A percentile compares a stretch with the other conserved stretches of the same genome.
Evolutionary conservation across 2,888 invertebrate species (phyloP).

Genomic region (Pandemis corylana): DNA sequence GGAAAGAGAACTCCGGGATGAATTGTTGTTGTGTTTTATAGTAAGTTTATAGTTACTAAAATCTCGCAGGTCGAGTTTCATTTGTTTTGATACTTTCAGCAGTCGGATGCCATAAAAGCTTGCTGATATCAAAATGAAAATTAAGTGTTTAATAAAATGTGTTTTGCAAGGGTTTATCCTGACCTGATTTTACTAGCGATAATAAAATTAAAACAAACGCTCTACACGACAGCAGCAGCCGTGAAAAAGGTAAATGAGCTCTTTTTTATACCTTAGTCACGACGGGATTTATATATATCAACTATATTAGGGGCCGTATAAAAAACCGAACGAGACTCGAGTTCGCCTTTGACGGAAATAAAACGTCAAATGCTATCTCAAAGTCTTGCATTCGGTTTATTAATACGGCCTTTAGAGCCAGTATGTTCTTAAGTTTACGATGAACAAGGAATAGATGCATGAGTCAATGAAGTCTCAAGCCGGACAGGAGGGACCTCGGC

Average conservation of each 20-base stretch:
- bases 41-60: no score
- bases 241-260: background rate
- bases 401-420: background rate
- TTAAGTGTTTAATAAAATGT: no score
- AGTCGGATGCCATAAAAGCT: no score
- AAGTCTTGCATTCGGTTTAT: background rate
- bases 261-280: background rate
- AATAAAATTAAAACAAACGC: background rate
- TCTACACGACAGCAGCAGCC: background rate
- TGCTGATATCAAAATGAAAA: no score
- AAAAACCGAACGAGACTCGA: no score
- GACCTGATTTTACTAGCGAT: background rate
- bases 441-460: slow-evolving; percentile 10
- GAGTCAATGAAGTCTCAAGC: slow-evolving; percentile 12
- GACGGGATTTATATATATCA: background rate
- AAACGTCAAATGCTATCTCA: background rate
- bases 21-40: no score
- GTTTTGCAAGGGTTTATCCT: no score
- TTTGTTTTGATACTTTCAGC: no score
- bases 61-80: no score
- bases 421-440: background rate
- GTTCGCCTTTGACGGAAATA: background rate
- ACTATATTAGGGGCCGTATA: no score
- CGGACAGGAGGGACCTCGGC: slow-evolving; percentile 21
- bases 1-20: no score